Conservation (phyloP, 2,797 vertebrate species). For the Amphiprion clarkii region DNA sequence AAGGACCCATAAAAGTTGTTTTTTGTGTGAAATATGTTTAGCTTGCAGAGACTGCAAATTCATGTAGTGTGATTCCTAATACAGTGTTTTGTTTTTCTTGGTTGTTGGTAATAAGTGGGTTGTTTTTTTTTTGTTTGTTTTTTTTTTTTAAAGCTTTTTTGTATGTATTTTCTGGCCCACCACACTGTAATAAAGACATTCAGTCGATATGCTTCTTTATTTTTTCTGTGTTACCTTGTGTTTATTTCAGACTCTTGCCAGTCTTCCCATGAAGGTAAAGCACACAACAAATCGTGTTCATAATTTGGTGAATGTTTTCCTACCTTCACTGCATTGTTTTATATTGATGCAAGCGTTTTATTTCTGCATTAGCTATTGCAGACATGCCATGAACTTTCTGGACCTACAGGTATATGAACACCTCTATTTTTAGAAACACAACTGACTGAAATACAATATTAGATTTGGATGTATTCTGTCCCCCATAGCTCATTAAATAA, state of each 20-base stretch:
- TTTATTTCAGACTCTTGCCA: background rate
- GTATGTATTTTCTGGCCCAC: background rate
- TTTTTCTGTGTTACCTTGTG: background rate
- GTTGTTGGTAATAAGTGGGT: background rate
- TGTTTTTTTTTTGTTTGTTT: no score
- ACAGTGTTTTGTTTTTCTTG: background rate
- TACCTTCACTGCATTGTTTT: no score
- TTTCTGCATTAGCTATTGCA: no score
- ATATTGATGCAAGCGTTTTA: background rate
- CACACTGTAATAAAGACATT: constrained; percentile 12
- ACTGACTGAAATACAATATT: no score
- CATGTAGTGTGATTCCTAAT: background rate
- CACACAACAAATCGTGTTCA: background rate
- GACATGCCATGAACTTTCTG: no score
- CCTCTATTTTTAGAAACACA: no score
- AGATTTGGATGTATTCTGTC: no score
- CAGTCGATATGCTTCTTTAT: background rate
- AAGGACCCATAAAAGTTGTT: background rate
- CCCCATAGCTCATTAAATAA: no score
- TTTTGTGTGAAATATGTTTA: background rate
- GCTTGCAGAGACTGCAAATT: constrained; percentile 12
- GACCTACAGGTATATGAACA: no score
- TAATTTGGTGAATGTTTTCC: background rate
- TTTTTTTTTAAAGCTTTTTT: background rate
- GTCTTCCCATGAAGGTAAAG: background rate